Conservation (phyloP, 2,113 vertebrate species). For the Okapia johnstoni region DNA sequence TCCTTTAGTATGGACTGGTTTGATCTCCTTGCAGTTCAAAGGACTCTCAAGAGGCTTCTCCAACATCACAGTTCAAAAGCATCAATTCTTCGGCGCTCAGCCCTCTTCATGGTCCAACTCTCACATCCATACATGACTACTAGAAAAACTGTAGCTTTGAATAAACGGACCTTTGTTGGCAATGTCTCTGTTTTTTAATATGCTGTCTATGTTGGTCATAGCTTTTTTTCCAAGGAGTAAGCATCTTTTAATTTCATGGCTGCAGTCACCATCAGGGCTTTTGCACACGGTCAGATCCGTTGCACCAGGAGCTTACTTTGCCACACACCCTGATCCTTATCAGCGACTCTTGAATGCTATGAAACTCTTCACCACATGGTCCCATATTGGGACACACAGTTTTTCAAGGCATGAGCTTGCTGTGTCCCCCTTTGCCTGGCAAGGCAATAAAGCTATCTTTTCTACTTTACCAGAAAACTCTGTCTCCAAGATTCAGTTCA, state of each 20-base stretch:
- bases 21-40: background rate
- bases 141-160: background rate
- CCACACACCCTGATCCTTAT: background rate
- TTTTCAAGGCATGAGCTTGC: background rate
- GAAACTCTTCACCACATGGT: background rate
- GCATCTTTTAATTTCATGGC: background rate
- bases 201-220: background rate
- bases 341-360: background rate
- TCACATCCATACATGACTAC: background rate
- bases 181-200: background rate
- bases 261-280: background rate
- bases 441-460: background rate
- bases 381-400: background rate
- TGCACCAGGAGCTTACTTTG: too few relatives aligned
- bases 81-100: background rate
- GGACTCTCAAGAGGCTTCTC: background rate
- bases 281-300: fast-evolving
- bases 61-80: background rate
- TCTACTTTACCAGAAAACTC: background rate
- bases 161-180: background rate
- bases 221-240: background rate
- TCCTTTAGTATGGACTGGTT: background rate
- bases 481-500: background rate
- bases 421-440: background rate
- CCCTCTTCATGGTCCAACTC: background rate